Percentiles rank a stretch among this genome's conserved stretches.
phyloP scores from a whole-genome alignment of 1,140 invertebrate species.

The Platorchestia sp. region DNA sequence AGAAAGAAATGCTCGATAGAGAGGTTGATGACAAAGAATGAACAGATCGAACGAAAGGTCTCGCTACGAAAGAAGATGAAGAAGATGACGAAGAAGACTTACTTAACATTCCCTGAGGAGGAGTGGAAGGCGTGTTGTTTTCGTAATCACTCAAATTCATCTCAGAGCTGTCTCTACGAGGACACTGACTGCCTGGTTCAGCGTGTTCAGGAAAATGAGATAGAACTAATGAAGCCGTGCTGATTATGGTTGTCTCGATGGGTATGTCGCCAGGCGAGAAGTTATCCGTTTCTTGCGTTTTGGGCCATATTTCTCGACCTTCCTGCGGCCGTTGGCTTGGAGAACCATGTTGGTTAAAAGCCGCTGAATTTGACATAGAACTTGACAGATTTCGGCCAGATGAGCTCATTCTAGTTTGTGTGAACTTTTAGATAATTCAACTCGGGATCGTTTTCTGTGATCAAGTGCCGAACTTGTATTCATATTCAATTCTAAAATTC shows the following conservation, averaged over 20 bases:
- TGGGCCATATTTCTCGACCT: neutral
- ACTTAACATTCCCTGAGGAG: slow-evolving; percentile 24
- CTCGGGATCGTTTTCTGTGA: neutral
- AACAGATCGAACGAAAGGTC: slow-evolving; percentile 2
- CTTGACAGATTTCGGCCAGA: neutral
- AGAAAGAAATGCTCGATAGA: slow-evolving; percentile 42
- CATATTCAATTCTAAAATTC: neutral
- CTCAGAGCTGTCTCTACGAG: neutral
- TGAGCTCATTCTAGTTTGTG: neutral
- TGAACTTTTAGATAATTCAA: neutral
- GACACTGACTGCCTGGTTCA: neutral
- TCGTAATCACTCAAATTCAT: slow-evolving; percentile 28
- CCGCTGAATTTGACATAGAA: neutral
- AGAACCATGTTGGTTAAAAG: neutral
- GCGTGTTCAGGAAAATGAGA: neutral
- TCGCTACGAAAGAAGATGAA: slow-evolving; percentile 10
- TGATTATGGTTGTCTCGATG: slow-evolving; percentile 25
- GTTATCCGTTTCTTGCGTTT: neutral
- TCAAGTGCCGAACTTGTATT: neutral
- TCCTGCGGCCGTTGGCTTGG: neutral
- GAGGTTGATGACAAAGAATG: slow-evolving; percentile 42
- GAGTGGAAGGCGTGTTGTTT: slow-evolving; percentile 9
- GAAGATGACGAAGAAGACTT: slow-evolving; percentile 21
- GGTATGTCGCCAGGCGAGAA: slow-evolving; percentile 15
- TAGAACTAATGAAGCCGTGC: neutral